Conservation (phyloP, 2,113 vertebrate species). For the Emydura subglobosa region DNA sequence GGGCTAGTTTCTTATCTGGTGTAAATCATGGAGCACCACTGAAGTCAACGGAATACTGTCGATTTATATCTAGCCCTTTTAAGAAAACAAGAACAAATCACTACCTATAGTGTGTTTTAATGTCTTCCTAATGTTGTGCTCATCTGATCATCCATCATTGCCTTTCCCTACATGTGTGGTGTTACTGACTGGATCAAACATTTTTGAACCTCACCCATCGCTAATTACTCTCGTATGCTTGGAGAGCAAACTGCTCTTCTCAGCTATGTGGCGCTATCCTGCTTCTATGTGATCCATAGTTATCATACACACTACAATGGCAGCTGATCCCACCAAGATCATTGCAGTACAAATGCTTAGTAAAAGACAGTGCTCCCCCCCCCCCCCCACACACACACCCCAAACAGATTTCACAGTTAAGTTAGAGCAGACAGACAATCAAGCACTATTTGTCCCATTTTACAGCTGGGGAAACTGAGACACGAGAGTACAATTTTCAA, state of each 20-base stretch:
- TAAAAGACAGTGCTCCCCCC: background rate
- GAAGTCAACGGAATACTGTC: background rate
- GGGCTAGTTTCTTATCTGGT: accelerated
- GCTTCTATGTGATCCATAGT: background rate
- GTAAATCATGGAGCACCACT: conserved; percentile 8
- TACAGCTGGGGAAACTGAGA: background rate
- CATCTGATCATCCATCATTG: background rate
- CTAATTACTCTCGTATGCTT: background rate
- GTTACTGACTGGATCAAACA: background rate
- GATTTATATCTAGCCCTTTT: background rate
- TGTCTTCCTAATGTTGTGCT: background rate
- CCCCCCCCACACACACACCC: too few species aligned
- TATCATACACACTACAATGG: background rate
- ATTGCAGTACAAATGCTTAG: background rate
- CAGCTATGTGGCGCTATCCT: background rate
- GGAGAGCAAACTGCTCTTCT: background rate
- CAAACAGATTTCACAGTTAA: background rate
- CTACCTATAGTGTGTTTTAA: background rate
- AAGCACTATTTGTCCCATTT: background rate
- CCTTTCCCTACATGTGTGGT: background rate
- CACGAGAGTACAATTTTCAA: background rate
- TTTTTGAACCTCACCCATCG: background rate
- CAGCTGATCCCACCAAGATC: background rate
- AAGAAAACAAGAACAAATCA: background rate
- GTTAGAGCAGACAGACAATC: background rate